A percentile compares a stretch with the other conserved stretches of the same genome.
These are phyloP conservation scores for Cosmopolites sordidus DNA, from an alignment of 2,888 invertebrate species.

Conservation along the genomic window DNA sequence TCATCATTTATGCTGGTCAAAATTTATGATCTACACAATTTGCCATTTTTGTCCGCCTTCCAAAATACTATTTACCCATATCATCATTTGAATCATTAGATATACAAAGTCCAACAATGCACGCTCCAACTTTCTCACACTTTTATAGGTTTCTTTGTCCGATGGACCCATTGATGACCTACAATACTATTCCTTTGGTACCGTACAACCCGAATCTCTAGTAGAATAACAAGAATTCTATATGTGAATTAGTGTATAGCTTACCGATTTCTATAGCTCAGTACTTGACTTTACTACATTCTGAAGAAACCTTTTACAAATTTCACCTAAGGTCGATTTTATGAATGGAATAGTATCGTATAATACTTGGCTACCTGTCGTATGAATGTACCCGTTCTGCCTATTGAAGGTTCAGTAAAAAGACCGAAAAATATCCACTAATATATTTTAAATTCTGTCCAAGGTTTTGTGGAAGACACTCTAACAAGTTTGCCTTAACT, in stretches of 20 bases:
- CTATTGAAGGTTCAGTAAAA: slow-evolving; percentile 17
- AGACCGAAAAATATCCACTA: slow-evolving; percentile 28
- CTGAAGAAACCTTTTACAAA: slow-evolving; percentile 28
- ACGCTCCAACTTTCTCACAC: slow-evolving; percentile 30
- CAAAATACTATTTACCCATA: slow-evolving; percentile 14
- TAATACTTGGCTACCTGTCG: slow-evolving; percentile 23
- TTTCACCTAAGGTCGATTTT: slow-evolving; percentile 23
- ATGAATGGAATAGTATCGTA: slow-evolving; percentile 28
- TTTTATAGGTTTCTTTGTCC: slow-evolving; percentile 21
- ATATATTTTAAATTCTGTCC: slow-evolving; percentile 34
- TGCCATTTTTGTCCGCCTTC: slow-evolving; percentile 15
- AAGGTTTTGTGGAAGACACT: slow-evolving; percentile 26
- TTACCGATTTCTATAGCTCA: slow-evolving; percentile 29
- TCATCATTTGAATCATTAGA: slow-evolving; percentile 20
- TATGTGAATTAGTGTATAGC: slow-evolving; percentile 21
- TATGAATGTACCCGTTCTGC: slow-evolving; percentile 19
- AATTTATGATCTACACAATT: slow-evolving; percentile 8
- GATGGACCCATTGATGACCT: slow-evolving; percentile 21
- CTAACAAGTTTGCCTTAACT: slow-evolving; percentile 14
- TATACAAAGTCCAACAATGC: slow-evolving; percentile 21
- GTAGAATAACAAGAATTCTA: slow-evolving; percentile 16
- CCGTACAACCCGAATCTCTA: slow-evolving; percentile 9
- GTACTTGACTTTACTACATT: slow-evolving; percentile 32
- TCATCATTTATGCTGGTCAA: no score
- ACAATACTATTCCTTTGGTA: slow-evolving; percentile 13